Conservation (phyloP, 2,113 vertebrate genomes). For the Labeo catla region DNA sequence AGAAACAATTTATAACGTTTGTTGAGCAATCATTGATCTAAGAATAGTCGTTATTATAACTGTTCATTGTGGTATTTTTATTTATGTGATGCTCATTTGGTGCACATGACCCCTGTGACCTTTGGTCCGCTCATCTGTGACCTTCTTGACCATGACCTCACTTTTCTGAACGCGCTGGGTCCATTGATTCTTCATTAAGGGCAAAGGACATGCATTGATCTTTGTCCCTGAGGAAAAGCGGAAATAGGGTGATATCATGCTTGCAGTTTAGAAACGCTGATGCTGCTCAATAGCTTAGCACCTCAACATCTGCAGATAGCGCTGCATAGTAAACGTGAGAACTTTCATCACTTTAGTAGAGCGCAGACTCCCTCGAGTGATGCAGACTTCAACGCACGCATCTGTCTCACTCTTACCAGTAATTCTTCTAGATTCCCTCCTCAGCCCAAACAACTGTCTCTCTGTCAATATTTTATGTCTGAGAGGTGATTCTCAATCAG, state of each 20-base stretch:
- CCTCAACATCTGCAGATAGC: slow-evolving; percentile 22
- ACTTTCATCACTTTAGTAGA: slow-evolving; percentile 15
- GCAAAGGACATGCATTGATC: slow-evolving; percentile 68
- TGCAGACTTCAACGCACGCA: slow-evolving; percentile 43
- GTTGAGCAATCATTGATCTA: background rate
- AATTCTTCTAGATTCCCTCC: slow-evolving; percentile 4
- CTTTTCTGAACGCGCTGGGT: slow-evolving; percentile 33
- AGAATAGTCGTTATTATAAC: background rate
- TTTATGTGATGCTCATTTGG: slow-evolving; percentile 20
- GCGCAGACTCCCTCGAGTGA: slow-evolving; percentile 25
- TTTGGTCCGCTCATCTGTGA: slow-evolving; percentile 43
- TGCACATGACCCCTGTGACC: slow-evolving; percentile 29
- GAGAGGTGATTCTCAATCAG: background rate
- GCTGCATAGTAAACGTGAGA: slow-evolving; percentile 1
- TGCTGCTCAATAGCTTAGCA: slow-evolving; percentile 41
- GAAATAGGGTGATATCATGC: slow-evolving; percentile 58
- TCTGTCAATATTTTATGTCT: slow-evolving; percentile 12
- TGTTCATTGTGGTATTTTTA: slow-evolving; percentile 13
- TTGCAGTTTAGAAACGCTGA: slow-evolving; percentile 30
- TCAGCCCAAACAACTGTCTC: background rate
- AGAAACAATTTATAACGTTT: background rate
- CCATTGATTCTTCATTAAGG: slow-evolving; percentile 73
- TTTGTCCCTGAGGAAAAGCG: slow-evolving; percentile 46
- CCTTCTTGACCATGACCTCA: slow-evolving; percentile 62
- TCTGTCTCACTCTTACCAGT: slow-evolving; percentile 56